Percentiles rank a stretch among this genome's conserved stretches.
Conservation (phyloP, 1,140 invertebrate species). For the Drosophila tristis region DNA sequence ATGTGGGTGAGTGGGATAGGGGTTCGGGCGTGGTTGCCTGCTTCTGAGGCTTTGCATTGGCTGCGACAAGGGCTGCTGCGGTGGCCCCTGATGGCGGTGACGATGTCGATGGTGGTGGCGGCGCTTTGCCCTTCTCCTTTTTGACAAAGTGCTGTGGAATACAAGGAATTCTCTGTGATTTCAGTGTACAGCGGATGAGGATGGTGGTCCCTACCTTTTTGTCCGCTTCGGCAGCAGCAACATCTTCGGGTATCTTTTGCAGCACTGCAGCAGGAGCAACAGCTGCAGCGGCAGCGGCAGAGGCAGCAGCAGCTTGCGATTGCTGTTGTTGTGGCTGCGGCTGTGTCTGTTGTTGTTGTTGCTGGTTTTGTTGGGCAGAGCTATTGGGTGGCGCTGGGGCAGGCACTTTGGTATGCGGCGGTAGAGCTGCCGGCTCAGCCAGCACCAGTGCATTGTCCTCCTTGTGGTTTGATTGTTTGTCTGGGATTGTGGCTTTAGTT, state of each 20-base stretch:
- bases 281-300: conserved; percentile 10
- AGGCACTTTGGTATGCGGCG: conserved; percentile 71
- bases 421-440: conserved; percentile 45
- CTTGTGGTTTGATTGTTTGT: conserved; percentile 71
- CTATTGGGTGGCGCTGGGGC: conserved; percentile 66
- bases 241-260: conserved; percentile 62
- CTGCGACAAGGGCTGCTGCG: conserved; percentile 9
- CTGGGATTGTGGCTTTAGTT: conserved; percentile 69
- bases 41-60: conserved; percentile 29
- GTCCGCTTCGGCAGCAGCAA: conserved; percentile 50
- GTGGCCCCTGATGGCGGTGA: conserved; percentile 28
- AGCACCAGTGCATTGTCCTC: conserved; percentile 51
- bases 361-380: conserved; percentile 46
- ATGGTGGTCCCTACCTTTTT: conserved; percentile 51
- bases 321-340: conserved; percentile 23
- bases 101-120: conserved; percentile 85
- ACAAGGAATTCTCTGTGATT: neutral
- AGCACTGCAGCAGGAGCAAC: conserved; percentile 33
- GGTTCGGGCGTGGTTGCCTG: conserved; percentile 23
- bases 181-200: neutral
- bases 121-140: conserved; percentile 90
- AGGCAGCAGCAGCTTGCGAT: conserved; percentile 3
- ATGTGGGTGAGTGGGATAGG: conserved; percentile 39
- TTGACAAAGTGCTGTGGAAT: conserved; percentile 85
- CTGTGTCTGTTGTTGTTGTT: conserved; percentile 36